Evolutionary conservation across 2,797 vertebrate genomes (phyloP).

Genomic region (Lindbergichthys nudifrons): DNA sequence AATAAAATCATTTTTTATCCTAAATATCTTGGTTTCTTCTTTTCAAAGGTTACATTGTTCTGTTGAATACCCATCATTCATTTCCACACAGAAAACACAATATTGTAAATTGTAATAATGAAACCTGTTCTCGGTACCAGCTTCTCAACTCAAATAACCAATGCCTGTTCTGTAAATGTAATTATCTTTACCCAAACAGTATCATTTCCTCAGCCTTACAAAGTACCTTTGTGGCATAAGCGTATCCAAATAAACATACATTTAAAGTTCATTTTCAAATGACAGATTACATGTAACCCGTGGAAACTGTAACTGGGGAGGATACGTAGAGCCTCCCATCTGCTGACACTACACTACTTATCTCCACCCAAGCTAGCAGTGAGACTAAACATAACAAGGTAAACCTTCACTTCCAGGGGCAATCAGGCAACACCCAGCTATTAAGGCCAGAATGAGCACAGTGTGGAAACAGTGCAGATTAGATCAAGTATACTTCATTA

Average conservation of each 20-base stretch:
- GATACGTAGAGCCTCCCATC: constrained; percentile 1
- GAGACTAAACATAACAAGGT: constrained; percentile 64
- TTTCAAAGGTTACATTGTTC: too few relatives aligned
- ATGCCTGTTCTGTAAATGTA: not conserved
- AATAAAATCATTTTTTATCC: too few relatives aligned
- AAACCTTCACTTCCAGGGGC: constrained; percentile 21
- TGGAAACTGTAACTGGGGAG: not conserved
- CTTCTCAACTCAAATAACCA: too few relatives aligned
- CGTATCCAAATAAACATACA: not conserved
- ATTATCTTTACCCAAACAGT: not conserved
- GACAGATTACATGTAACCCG: too few relatives aligned
- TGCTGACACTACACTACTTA: constrained; percentile 7
- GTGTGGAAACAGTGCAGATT: constrained; percentile 14
- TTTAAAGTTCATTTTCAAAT: too few relatives aligned
- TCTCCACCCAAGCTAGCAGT: constrained; percentile 35
- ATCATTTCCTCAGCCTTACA: too few relatives aligned
- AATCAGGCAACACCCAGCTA: constrained; percentile 58
- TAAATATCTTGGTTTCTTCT: too few relatives aligned
- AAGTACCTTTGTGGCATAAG: not conserved
- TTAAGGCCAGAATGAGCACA: constrained; percentile 34
- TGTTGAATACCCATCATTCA: not conserved
- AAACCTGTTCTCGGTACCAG: too few relatives aligned
- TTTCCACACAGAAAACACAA: not conserved
- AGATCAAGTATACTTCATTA: constrained; percentile 26
- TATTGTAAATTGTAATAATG: too few relatives aligned